These are phyloP conservation scores for Caenorhabditis panamensis DNA, from an alignment of 2,888 invertebrate genomes.

Conservation along the genomic window DNA sequence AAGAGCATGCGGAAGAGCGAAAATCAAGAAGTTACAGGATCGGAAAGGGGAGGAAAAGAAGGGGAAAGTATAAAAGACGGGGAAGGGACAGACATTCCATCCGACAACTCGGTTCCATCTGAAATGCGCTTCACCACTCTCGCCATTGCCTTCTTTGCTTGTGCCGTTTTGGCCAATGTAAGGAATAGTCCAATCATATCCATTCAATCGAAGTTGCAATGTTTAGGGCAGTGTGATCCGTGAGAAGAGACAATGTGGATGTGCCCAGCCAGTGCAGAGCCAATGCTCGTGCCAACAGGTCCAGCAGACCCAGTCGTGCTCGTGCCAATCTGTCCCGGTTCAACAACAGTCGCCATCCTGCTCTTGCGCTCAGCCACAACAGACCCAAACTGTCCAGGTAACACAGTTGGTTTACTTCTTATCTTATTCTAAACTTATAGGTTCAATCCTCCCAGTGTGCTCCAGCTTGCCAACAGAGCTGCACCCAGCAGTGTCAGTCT, in stretches of 20 bases:
- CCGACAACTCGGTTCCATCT: conserved; percentile 31
- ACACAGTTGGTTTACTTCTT: background rate
- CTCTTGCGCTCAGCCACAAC: conserved; percentile 66
- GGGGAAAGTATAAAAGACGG: conserved; percentile 27
- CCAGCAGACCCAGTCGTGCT: conserved; percentile 65
- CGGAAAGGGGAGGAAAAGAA: background rate
- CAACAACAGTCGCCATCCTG: conserved; percentile 62
- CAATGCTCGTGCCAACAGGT: conserved; percentile 66
- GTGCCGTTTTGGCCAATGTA: conserved; percentile 48
- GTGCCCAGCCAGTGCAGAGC: conserved; percentile 60
- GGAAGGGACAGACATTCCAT: conserved; percentile 13
- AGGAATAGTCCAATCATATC: background rate
- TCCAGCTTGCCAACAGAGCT: conserved; percentile 62
- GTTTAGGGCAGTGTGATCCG: conserved; percentile 68
- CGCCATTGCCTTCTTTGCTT: conserved; percentile 55
- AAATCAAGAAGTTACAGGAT: conserved; percentile 24
- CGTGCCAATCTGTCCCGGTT: conserved; percentile 68
- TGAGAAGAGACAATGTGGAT: conserved; percentile 72
- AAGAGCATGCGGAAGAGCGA: conserved; percentile 28
- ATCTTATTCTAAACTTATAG: background rate
- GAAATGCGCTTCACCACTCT: conserved; percentile 58
- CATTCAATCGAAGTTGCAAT: background rate
- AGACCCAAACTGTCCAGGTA: conserved; percentile 62
- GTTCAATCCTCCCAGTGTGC: conserved; percentile 35
- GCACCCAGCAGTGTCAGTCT: conserved; percentile 43